These are phyloP conservation scores for Phalacrocorax aristotelis DNA, from an alignment of 2,113 vertebrate species.

Conservation along the genomic window DNA sequence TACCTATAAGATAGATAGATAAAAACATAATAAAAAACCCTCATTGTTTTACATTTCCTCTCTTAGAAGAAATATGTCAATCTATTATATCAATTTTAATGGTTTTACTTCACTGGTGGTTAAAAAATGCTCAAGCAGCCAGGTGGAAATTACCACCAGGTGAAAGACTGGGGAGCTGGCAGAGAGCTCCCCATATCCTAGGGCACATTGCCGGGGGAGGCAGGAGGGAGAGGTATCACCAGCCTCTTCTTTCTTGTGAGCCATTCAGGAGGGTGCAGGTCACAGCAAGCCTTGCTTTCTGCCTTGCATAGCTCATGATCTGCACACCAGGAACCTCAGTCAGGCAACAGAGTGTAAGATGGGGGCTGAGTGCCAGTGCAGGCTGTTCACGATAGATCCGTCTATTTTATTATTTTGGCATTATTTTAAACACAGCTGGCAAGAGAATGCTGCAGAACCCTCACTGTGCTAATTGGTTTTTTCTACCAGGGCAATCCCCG, in stretches of 20 bases:
- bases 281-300: background rate
- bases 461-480: background rate
- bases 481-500: background rate
- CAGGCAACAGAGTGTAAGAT: background rate
- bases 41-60: background rate
- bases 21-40: background rate
- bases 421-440: background rate
- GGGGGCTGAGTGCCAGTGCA: background rate
- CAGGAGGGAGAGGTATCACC: background rate
- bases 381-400: background rate
- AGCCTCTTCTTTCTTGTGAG: background rate
- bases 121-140: background rate
- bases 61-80: background rate
- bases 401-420: background rate
- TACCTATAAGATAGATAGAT: background rate
- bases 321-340: fast-evolving
- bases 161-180: background rate
- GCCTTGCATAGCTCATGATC: background rate
- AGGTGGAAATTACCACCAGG: background rate
- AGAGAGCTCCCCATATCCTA: background rate
- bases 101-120: background rate
- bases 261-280: background rate
- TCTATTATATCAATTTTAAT: background rate
- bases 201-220: fast-evolving
- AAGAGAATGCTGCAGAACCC: background rate